Evolutionary conservation across 1,140 invertebrate genomes (phyloP), one percentile per base, ranked within the genome.

Genomic region (Pseudobourletiella spinata): DNA sequence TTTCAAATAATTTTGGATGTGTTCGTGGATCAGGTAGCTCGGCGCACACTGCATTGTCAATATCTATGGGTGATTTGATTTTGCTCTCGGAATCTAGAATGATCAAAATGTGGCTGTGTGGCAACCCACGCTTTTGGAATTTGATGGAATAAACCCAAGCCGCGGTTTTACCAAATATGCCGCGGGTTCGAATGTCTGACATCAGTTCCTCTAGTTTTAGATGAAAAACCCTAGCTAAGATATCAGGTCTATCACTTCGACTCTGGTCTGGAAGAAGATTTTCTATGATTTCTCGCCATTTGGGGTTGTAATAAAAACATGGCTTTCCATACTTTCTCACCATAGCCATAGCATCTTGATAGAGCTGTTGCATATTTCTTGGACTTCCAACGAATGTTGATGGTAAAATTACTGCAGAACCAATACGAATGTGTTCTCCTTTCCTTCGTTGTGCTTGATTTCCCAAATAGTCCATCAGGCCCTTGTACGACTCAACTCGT

Each of bases 191-290:
- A 20, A 80, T 68, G 18, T 77, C 71, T 67, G 77, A 58, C 63
- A 80, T 73, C 3, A 82, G 59, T 42, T 71, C 67, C 65, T 74
- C 76, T 25, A 79, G 59, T 70, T 81, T 81, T 64, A 75, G 69
- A 55, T 71, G 70, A 69, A 81, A 82, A n/a, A 81, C 77, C 65
- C 78, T 61, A 39, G 72, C 70, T 6, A 74, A 66, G 26, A 79
- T 70, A 67, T 78, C 75, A 50, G 74, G 73, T 8, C 74, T 44
- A 65, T 76, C 71, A 4, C 43, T 22, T 0, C 68, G 18, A 50
- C 29, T 62, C 65, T 76, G 66, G 39, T 43, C 62, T 57, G 4
- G 68, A 57, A 50, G 77, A 50, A 35, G 69, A n/a, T n/a, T n/a
- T n/a, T 63, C 30, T 69, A 29, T 48, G 24, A 79, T 76, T 63